These are phyloP conservation scores for Prinia subflava DNA, from an alignment of 2,113 vertebrate genomes.

Conservation along the genomic window DNA sequence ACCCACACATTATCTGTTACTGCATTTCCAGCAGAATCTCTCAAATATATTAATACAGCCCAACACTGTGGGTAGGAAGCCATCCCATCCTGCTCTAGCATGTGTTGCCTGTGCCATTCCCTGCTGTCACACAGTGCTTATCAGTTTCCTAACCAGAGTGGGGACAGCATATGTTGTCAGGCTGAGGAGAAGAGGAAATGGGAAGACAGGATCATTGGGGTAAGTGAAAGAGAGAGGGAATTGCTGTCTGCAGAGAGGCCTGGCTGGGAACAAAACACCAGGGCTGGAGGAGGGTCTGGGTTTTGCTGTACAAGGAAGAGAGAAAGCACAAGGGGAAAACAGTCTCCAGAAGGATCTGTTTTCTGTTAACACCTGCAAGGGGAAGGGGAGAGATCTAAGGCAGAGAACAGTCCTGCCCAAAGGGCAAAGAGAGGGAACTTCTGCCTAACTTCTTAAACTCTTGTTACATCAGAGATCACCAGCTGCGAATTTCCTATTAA, in stretches of 20 bases:
- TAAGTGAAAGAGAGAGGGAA: neutral
- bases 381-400: neutral
- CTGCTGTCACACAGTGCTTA: neutral
- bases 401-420: neutral
- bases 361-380: neutral
- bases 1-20: neutral
- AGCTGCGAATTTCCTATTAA: neutral
- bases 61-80: neutral
- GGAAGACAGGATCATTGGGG: neutral
- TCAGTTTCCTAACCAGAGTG: neutral
- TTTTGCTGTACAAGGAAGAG: neutral
- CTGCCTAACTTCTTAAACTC: neutral
- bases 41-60: neutral
- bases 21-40: neutral
- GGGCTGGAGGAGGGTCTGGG: neutral
- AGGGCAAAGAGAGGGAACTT: neutral
- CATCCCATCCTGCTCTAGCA: neutral
- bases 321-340: neutral
- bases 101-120: neutral
- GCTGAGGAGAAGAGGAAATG: neutral
- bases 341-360: neutral
- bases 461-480: neutral
- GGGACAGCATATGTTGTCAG: neutral
- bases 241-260: neutral
- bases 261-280: neutral